These are phyloP conservation scores for Platichthys flesus DNA, from an alignment of 2,113 vertebrate species.

Conservation along the genomic window DNA sequence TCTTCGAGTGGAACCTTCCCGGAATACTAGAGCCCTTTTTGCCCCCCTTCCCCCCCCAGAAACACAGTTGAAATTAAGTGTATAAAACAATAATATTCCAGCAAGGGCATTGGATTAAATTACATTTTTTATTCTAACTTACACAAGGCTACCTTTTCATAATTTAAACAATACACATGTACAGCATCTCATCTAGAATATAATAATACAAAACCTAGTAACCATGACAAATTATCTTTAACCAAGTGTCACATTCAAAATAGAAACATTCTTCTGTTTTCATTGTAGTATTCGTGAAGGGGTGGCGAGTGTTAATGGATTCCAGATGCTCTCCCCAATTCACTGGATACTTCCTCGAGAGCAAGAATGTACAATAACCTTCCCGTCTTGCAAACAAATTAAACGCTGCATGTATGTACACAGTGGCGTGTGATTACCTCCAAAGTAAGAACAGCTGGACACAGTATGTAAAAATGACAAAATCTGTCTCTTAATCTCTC, in stretches of 20 bases:
- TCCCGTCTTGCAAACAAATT: slow-evolving; percentile 47
- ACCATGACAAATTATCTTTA: slow-evolving; percentile 59
- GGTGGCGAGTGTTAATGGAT: slow-evolving; percentile 53
- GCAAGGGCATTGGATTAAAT: slow-evolving; percentile 69
- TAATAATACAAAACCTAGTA: slow-evolving; percentile 65
- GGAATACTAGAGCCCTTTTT: slow-evolving; percentile 45
- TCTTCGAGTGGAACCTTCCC: slow-evolving; percentile 70
- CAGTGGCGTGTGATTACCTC: slow-evolving; percentile 26
- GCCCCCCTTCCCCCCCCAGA: slow-evolving; percentile 5
- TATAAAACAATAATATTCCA: slow-evolving; percentile 53
- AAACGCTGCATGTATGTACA: slow-evolving; percentile 49
- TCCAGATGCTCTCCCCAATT: slow-evolving; percentile 60
- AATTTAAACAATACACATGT: slow-evolving; percentile 84
- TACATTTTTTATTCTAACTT: slow-evolving; percentile 77
- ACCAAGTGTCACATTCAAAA: slow-evolving; percentile 69
- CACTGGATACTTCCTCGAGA: slow-evolving; percentile 41
- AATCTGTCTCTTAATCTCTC: slow-evolving; percentile 37
- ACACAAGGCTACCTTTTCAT: slow-evolving; percentile 79
- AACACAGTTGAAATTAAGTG: slow-evolving; percentile 19
- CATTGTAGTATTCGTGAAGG: slow-evolving; percentile 57
- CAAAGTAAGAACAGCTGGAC: slow-evolving; percentile 53
- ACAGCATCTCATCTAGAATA: slow-evolving; percentile 85
- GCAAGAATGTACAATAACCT: slow-evolving; percentile 51
- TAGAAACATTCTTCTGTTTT: slow-evolving; percentile 79
- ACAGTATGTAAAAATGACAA: slow-evolving; percentile 42